phyloP scores from a whole-genome alignment of 1,140 invertebrate genomes.

The Phymorhynchus buccinoides region DNA sequence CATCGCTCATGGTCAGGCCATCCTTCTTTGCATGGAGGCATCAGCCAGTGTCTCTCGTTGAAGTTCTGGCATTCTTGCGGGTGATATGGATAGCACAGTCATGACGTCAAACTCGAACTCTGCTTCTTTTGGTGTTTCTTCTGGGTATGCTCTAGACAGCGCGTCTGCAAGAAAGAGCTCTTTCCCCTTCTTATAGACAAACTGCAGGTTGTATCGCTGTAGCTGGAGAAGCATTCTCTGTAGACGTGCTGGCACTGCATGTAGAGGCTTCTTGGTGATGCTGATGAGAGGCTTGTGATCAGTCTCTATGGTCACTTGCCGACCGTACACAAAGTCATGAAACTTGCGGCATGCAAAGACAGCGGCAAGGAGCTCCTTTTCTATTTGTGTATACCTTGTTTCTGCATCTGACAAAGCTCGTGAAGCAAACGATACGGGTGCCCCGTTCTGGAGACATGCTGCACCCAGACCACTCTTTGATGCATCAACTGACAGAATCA shows the following conservation, averaged over 20 bases:
- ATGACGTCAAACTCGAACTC: neutral
- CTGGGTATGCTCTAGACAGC: slow-evolving; percentile 28
- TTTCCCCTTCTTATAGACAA: slow-evolving; percentile 47
- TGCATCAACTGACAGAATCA: too few relatives aligned
- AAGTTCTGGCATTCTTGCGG: too few relatives aligned
- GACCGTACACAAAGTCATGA: slow-evolving; percentile 72
- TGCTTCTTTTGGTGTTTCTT: neutral
- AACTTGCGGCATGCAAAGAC: slow-evolving; percentile 75
- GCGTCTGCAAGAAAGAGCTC: slow-evolving; percentile 41
- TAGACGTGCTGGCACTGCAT: slow-evolving; percentile 38
- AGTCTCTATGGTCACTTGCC: slow-evolving; percentile 45
- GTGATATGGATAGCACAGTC: neutral
- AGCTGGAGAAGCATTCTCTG: slow-evolving; percentile 46
- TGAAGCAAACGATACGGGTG: too few relatives aligned
- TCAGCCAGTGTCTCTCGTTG: too few relatives aligned
- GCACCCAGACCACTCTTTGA: too few relatives aligned
- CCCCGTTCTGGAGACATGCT: too few relatives aligned
- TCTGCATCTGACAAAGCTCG: slow-evolving; percentile 70
- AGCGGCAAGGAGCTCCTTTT: slow-evolving; percentile 75
- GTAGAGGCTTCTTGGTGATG: slow-evolving; percentile 30
- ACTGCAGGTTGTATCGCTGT: slow-evolving; percentile 52
- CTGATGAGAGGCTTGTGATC: slow-evolving; percentile 50
- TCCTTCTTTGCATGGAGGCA: too few relatives aligned
- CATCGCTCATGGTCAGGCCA: too few relatives aligned
- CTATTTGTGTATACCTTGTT: slow-evolving; percentile 73